Base-by-base conservation (phyloP, 1,140 invertebrate genomes). In the Leptinotarsa lineolata region DNA sequence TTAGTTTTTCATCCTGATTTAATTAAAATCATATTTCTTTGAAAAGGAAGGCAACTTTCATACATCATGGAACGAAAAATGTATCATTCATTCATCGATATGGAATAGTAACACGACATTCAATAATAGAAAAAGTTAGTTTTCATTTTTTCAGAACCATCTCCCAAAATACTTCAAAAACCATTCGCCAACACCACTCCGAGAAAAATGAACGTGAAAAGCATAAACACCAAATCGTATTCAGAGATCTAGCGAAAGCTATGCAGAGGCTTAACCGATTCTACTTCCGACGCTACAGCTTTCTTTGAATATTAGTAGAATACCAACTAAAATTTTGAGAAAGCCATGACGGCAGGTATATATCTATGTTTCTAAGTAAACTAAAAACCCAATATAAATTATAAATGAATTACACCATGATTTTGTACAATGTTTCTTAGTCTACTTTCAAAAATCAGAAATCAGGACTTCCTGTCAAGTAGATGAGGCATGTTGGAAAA, bases 191-290 rank as follows among this genome's bases (percentile, higher is more conserved):
- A 65, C 70, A 72, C 71, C 76, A 75, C 65, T 69, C 70, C 69
- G 30, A 71, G 20, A 68, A 61, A 72, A 75, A 70, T 48, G 46
- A 71, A 75, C 63, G 45, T 61, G 70, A 65, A 70, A 77, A 75
- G 64, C 73, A 77, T 70, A 81, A 66, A 72, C 80, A 81, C 80
- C 78, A 75, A 77, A 78, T 76, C 79, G 72, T 69, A 78, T 78
- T 77, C 76, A 80, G 75, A 77, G 77, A 81, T 83, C 82, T 83
- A 83, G 82, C 82, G 81, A 81, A 83, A 83, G 82, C 82, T 76
- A 73, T 79, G 78, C 78, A 79, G 68, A 81, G 79, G 80, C 80
- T 81, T 81, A 81, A 75, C 76, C 76, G 71, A 76, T 76, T 76
- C 76, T 75, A 79, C 70, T 72, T 74, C 48, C n/a, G 45, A 16